Conservation (phyloP, 2,888 invertebrate species). For the Spisula solida region DNA sequence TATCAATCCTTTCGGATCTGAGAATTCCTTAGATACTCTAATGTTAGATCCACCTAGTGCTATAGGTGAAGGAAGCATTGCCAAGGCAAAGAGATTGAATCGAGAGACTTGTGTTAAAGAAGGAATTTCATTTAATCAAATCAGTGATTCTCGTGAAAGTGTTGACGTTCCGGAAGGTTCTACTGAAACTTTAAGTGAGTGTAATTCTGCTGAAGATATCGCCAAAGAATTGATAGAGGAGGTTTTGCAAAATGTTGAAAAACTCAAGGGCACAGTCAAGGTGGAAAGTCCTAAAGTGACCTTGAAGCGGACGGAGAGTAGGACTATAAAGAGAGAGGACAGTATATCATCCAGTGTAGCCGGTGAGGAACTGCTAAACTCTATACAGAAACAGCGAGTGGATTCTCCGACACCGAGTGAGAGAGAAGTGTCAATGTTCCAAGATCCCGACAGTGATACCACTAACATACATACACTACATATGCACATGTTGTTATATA, state of each 20-base stretch:
- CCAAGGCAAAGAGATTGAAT: conserved; percentile 82
- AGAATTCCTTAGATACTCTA: conserved; percentile 83
- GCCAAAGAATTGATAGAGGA: conserved; percentile 84
- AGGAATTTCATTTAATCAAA: conserved; percentile 84
- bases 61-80: conserved; percentile 75
- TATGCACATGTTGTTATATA: conserved; percentile 94
- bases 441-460: conserved; percentile 74
- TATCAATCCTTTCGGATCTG: conserved; percentile 90
- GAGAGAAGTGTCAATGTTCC: conserved; percentile 73
- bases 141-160: conserved; percentile 62
- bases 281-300: conserved; percentile 21
- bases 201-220: conserved; percentile 88
- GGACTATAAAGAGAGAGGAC: conserved; percentile 48
- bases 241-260: conserved; percentile 60
- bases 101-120: conserved; percentile 85
- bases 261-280: conserved; percentile 22
- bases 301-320: conserved; percentile 21
- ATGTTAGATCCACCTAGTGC: conserved; percentile 81
- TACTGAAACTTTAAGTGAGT: conserved; percentile 27
- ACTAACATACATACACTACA: conserved; percentile 92
- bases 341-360: conserved; percentile 72
- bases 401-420: conserved; percentile 83
- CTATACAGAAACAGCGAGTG: conserved; percentile 77
- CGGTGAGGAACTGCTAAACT: conserved; percentile 79
- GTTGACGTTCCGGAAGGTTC: conserved; percentile 56